Base-by-base conservation (phyloP, 2,797 vertebrate species). In the Acanthornis magna region DNA sequence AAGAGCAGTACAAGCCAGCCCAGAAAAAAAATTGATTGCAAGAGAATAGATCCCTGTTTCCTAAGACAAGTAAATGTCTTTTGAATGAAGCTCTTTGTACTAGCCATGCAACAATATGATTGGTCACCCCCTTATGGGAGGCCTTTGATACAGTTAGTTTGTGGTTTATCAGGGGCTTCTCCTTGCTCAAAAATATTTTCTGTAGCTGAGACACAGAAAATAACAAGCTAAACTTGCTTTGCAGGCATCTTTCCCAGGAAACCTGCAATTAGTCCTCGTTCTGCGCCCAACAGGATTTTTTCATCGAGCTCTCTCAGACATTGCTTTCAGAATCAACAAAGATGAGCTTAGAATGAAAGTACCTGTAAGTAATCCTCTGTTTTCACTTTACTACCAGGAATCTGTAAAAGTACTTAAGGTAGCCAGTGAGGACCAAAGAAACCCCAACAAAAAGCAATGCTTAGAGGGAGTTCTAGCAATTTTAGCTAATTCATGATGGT, bases 321-420 rank as follows among this genome's bases (percentile, higher is more conserved):
- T 99, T 96, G 98, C 99, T 77, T 99, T 99, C 98, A 99, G 98
- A 96, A 98, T 99, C 97, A 99, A 98, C 98, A 99, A 98, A 97
- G 99, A 99, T 99, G 99, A 99, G 92, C 98, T 99, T 98, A 99
- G 99, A 98, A 99, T 99, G 99, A 99, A 99, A 97, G 99, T 99
- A 93, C 99, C 99, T 97, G 99, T 99, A 96, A 89, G 98, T 98
- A 89, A 77, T 34, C 47, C 19, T 76, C 34, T 85, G 29, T n/a
- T 92, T 96, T 85, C 65, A 32, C 34, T 91, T 73, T 68, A 18
- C 50, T 87, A 4, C 47, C 32, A 26, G 29, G 18, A 43, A 43
- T 85, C 42, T 76, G 6, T 70, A 9, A 7, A 53, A 81, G 40
- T 88, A 34, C 12, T 88, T 72, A 58, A 61, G 27, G 32, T 61